phyloP scores from a whole-genome alignment of 2,888 invertebrate species.

The Brachyopa scutellaris region DNA sequence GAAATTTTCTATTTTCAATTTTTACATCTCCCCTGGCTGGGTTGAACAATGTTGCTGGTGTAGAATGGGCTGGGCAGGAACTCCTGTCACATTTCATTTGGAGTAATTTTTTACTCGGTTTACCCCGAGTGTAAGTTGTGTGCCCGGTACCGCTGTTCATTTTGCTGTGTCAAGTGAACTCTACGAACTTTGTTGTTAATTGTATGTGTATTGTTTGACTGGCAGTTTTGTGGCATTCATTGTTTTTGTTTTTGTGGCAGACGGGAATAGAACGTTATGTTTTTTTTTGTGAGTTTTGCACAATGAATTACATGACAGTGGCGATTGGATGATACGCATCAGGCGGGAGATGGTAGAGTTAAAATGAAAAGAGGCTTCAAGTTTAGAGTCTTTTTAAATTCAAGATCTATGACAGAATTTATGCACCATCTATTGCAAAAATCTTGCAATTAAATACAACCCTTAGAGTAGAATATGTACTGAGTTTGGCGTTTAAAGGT shows the following conservation, averaged over 20 bases:
- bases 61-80: constrained; percentile 5
- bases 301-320: background rate
- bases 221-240: constrained; percentile 40
- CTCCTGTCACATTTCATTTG: constrained; percentile 33
- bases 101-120: constrained; percentile 13
- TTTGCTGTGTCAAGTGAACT: constrained; percentile 43
- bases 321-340: too few relatives aligned
- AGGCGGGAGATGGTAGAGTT: too few relatives aligned
- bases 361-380: too few relatives aligned
- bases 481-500: too few relatives aligned
- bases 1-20: constrained; percentile 16
- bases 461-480: too few relatives aligned
- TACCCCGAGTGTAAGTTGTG: background rate
- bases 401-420: too few relatives aligned
- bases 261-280: too few relatives aligned
- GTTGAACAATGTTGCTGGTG: constrained; percentile 23
- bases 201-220: constrained; percentile 52
- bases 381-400: too few relatives aligned
- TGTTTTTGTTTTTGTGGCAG: background rate
- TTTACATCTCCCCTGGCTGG: constrained; percentile 8
- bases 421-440: too few relatives aligned
- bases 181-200: constrained; percentile 39
- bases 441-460: too few relatives aligned
- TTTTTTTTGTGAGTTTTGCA: too few relatives aligned
- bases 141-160: constrained; percentile 5